Percentiles rank a stretch among this genome's conserved stretches.
Conservation (phyloP, 2,113 vertebrate genomes). For the Pitta sordida region DNA sequence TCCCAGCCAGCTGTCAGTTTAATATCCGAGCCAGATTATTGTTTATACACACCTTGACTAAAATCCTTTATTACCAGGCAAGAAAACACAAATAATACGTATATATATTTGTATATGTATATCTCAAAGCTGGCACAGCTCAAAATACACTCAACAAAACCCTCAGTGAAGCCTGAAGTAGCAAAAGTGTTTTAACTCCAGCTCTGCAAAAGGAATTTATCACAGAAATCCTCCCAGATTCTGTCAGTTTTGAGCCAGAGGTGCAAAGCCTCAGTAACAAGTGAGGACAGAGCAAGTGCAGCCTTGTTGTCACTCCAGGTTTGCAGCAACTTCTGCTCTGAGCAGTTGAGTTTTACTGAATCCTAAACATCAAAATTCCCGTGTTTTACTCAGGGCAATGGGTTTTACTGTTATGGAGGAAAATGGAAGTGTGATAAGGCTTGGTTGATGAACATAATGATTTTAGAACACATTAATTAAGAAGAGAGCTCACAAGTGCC, state of each 20-base stretch:
- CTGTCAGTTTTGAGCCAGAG: not conserved
- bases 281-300: not conserved
- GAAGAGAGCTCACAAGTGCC: slow-evolving; percentile 42
- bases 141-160: not conserved
- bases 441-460: slow-evolving; percentile 52
- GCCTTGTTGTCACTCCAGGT: not conserved
- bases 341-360: not conserved
- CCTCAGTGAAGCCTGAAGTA: not conserved
- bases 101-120: not conserved
- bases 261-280: not conserved
- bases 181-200: not conserved
- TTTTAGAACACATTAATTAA: slow-evolving; percentile 63
- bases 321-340: not conserved
- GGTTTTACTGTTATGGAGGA: not conserved
- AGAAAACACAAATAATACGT: not conserved
- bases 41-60: not conserved
- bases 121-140: not conserved
- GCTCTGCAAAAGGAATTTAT: not conserved
- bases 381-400: slow-evolving; percentile 14
- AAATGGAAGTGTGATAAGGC: slow-evolving; percentile 22
- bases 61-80: not conserved
- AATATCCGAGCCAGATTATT: not conserved
- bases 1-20: not conserved
- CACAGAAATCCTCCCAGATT: not conserved
- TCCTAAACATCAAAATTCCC: not conserved